These are phyloP conservation scores for Cephus spinipes DNA, from an alignment of 2,888 invertebrate species.

Conservation along the genomic window DNA sequence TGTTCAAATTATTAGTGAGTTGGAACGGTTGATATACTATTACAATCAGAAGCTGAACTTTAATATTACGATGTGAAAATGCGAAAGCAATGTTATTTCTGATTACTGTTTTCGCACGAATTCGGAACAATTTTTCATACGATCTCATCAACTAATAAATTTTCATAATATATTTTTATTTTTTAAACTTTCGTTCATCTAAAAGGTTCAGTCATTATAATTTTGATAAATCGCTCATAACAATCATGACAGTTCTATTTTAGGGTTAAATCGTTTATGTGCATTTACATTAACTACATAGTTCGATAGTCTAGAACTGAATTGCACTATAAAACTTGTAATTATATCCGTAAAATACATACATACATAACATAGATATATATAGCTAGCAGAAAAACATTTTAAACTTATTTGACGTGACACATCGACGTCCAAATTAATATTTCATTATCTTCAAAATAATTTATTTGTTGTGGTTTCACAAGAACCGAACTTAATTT, in stretches of 20 bases:
- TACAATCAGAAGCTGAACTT: not conserved
- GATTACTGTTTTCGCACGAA: no score
- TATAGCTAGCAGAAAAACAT: not conserved
- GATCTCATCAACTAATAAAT: not conserved
- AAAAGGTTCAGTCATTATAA: not conserved
- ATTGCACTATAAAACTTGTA: not conserved
- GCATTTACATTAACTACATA: not conserved
- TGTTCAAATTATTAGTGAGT: not conserved
- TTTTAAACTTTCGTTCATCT: not conserved
- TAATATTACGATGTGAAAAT: not conserved
- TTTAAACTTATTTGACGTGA: not conserved
- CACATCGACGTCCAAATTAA: not conserved
- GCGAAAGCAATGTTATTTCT: no score
- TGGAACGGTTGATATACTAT: not conserved
- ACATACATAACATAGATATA: not conserved
- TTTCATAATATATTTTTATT: not conserved
- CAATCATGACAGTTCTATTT: not conserved
- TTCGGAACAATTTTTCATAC: not conserved
- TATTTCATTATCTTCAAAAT: not conserved
- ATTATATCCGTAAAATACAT: not conserved
- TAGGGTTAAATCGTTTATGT: not conserved
- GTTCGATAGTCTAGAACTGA: not conserved
- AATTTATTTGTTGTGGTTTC: not conserved
- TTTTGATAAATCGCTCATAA: not conserved
- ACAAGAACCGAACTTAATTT: not conserved